A percentile compares a stretch with the other conserved stretches of the same genome.
Conservation (phyloP, 2,888 invertebrate species). For the Tholera decimalis region DNA sequence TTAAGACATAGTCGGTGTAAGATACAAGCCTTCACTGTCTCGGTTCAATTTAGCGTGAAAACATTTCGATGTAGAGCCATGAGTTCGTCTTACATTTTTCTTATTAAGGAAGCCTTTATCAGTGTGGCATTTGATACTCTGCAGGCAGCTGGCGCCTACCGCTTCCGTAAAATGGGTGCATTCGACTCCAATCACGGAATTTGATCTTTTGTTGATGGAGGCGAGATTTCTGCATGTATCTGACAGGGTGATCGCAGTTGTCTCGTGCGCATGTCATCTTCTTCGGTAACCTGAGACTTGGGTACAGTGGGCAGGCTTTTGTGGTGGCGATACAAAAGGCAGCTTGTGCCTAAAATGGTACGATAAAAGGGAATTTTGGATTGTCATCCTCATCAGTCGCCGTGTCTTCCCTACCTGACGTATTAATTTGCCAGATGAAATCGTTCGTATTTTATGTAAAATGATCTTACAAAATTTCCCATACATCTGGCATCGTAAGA, state of each 20-base stretch:
- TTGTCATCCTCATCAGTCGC: slow-evolving; percentile 67
- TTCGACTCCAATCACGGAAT: slow-evolving; percentile 82
- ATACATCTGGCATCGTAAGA: neutral
- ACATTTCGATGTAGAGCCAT: slow-evolving; percentile 80
- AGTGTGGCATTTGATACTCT: slow-evolving; percentile 82
- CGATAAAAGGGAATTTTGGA: slow-evolving; percentile 69
- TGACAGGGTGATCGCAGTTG: slow-evolving; percentile 79
- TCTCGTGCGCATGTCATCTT: slow-evolving; percentile 87
- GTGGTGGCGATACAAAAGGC: slow-evolving; percentile 84
- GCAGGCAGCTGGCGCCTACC: slow-evolving; percentile 87
- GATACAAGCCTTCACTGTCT: slow-evolving; percentile 85
- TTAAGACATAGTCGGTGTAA: slow-evolving; percentile 79
- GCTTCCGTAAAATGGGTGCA: slow-evolving; percentile 87
- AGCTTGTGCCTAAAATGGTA: slow-evolving; percentile 75
- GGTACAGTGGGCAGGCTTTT: slow-evolving; percentile 74
- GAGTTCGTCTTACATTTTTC: slow-evolving; percentile 84
- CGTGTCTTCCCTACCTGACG: slow-evolving; percentile 59
- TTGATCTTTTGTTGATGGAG: slow-evolving; percentile 88
- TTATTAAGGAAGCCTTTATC: slow-evolving; percentile 82
- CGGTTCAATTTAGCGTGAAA: slow-evolving; percentile 87
- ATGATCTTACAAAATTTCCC: slow-evolving; percentile 5
- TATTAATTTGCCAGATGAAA: slow-evolving; percentile 50
- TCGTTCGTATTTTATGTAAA: slow-evolving; percentile 24
- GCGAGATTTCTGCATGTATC: slow-evolving; percentile 85
- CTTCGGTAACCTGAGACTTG: slow-evolving; percentile 80